Evolutionary conservation across 2,888 invertebrate species (phyloP), one percentile per base, ranked within the genome.

Genomic region (Synergus itoensis): DNA sequence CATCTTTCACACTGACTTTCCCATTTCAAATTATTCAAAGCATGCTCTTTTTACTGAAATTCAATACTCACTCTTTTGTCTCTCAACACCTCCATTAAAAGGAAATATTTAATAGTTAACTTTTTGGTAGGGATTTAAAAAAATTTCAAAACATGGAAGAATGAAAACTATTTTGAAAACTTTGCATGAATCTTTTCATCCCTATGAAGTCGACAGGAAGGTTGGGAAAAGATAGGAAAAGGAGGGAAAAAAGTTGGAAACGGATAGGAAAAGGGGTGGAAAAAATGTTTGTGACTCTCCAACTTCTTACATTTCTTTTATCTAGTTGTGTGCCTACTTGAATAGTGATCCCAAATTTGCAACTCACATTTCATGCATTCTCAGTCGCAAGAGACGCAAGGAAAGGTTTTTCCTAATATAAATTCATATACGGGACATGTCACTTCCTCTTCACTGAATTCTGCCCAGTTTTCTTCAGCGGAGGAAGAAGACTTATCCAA

Each of bases 21-120:
- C 16, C 65, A 43, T 48, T 73, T 48, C 73, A 53, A 73, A 73
- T 73, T 73, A 73, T 73, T 73, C 73, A 73, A 48, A 53, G 36
- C 69, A n/a, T 53, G 69, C 48, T 48, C 48, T 69, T 69, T 48
- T 69, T n/a, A 48, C 69, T 53, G 28, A 16, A 69, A 48, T 69
- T 28, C 48, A 53, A 69, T 48, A 69, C 48, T 53, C 69, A 21
- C 4, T 69, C 53, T 69, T 69, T 16, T 69, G 48, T 9, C 69
- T n/a, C n/a, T 53, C n/a, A 16, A 28, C 69, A 16, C 69, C 12
- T 69, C 36, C 36, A 53, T 48, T 16, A 21, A 21, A 45, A 53
- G 36, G 28, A 69, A 43, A 67, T 48, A n/a, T 48, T n/a, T 8
- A 41, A 45, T 28, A 28, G 28, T 28, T 28, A 28, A 28, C 28